Base-by-base conservation (phyloP, 2,888 invertebrate genomes). In the Drosophila neutralis region DNA sequence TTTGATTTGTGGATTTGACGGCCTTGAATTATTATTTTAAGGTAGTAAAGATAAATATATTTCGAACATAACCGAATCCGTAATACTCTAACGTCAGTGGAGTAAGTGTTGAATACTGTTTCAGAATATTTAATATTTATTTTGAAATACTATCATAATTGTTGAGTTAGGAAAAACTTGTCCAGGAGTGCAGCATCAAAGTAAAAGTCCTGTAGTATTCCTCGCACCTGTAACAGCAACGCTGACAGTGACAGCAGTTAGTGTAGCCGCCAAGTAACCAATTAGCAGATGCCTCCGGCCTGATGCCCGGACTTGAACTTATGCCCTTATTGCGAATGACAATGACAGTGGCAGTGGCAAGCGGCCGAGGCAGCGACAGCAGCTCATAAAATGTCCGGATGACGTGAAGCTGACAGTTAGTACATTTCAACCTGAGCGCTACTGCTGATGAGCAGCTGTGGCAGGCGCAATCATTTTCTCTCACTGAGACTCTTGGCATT, bases 321-420 rank as follows among this genome's bases (percentile, higher is more conserved):
- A 36, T 29, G 63, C 53, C 42, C 31, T 65, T 61, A 48, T 33
- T 66, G 71, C n/a, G 60, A 67, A 38, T 58, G 60, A 40, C 51
- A 49, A 18, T 35, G 51, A 38, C 38, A 38, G 35, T 49, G 33
- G 61, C 73, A 58, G 54, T 56, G 56, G 61, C 45, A 52, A 53
- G 52, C 13, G 21, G 31, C 6, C 4, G 21, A 24, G n/a, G 21
- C 71, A 62, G 63, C 58, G 42, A 72, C 71, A 64, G 68, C 76
- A 81, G 83, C 79, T 89, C 89, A 89, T 89, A 89, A 90, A 89
- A 86, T 82, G 84, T 78, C 70, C 71, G 72, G 86, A 76, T 90
- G 89, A 89, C 90, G 76, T 89, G 78, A 83, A 78, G 82, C 84
- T 82, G 83, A 90, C 87, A 81, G 85, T 73, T 71, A 81, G 79